A percentile compares a stretch with the other conserved stretches of the same genome.
Evolutionary conservation across 1,140 invertebrate genomes (phyloP).

Genomic region (Octopus sinensis): DNA sequence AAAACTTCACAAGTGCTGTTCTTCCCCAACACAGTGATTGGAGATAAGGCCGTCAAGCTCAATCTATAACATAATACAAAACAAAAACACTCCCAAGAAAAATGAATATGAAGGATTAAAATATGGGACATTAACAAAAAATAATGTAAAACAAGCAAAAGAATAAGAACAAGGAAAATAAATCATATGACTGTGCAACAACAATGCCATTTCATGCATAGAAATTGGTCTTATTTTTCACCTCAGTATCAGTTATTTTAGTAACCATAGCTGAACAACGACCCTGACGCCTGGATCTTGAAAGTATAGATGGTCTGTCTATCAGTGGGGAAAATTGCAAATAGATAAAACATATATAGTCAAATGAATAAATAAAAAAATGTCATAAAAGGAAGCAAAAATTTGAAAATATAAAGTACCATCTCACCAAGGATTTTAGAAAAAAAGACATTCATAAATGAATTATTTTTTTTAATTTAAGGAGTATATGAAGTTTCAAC

Average conservation of each 20-base stretch:
- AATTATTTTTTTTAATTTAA: neutral
- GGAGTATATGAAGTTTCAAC: neutral
- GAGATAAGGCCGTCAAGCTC: too few relatives aligned
- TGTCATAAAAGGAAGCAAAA: neutral
- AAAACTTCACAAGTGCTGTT: too few relatives aligned
- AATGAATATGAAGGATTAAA: too few relatives aligned
- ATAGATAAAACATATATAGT: neutral
- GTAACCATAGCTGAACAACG: neutral
- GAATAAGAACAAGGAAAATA: too few relatives aligned
- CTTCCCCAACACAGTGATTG: too few relatives aligned
- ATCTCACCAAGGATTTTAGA: neutral
- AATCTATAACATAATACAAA: too few relatives aligned
- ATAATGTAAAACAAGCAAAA: too few relatives aligned
- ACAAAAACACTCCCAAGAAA: too few relatives aligned
- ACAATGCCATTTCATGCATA: too few relatives aligned
- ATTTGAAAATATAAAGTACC: neutral
- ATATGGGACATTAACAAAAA: too few relatives aligned
- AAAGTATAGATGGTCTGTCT: neutral
- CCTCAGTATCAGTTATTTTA: neutral
- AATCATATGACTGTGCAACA: too few relatives aligned
- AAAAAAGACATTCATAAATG: neutral
- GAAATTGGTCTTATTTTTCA: neutral
- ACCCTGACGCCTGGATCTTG: neutral
- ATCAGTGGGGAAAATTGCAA: neutral
- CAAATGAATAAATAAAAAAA: neutral